Evolutionary conservation across 2,797 vertebrate species (phyloP), one percentile per base, ranked within the genome.

Genomic region (Dendrocincla fuliginosa): DNA sequence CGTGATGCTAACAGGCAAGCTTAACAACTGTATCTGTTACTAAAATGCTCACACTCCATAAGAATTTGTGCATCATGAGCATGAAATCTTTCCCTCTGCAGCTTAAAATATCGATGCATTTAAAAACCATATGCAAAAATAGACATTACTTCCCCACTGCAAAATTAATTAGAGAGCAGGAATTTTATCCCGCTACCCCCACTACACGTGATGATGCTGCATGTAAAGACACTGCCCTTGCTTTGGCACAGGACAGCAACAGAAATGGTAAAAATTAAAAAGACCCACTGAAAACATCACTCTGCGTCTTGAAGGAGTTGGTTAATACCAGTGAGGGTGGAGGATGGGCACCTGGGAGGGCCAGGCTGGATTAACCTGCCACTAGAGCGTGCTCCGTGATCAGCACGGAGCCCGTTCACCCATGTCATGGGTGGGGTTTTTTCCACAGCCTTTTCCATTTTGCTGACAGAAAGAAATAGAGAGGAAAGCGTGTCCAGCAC

Each of bases 141-240:
- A 90, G 1, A 42, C 47, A 27, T 20, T 20, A 57, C 39, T 71
- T 81, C 41, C 50, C 56, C 47, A 47, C 50, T 91, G 84, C 76
- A 79, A 86, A 90, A 90, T 79, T 73, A 74, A 93, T 81, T 73
- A 75, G 70, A 52, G 82, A 87, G 84, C n/a, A 59, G 47, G 50
- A 65, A 65, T 89, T 87, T 77, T 59, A 96, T 76, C 84, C 39
- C 42, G 9, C 68, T 57, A 32, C 50, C 46, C 65, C 52, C 49
- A 47, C 18, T 17, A 41, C 23, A 32, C 5, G 24, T 9, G 39
- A 64, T 5, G 46, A 81, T 68, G 65, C 64, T 41, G 25, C 28
- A 8, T 3, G 37, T 79, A 89, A 78, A 93, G 25, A 27, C 23
- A 55, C 3, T 20, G n/a, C 32, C 25, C 47, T 80, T 47, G 12